Percentiles rank a stretch among this genome's conserved stretches.
Evolutionary conservation across 2,888 invertebrate species (phyloP).

Genomic region (Leptinotarsa haldemani): DNA sequence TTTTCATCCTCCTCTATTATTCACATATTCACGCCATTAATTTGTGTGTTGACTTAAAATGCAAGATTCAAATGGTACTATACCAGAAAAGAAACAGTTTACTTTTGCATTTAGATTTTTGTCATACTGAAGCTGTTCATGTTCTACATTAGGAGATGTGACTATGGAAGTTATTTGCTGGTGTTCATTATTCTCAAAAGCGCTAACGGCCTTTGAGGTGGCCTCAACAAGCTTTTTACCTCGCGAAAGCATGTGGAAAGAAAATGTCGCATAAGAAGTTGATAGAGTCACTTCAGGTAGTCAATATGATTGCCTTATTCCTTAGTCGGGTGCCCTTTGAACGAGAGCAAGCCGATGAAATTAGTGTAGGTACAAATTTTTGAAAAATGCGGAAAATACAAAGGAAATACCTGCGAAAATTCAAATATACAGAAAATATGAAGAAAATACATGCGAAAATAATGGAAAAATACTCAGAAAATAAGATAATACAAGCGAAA

Average conservation of each 20-base stretch:
- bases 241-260: background rate
- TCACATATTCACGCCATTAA: too few species aligned
- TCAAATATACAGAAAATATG: background rate
- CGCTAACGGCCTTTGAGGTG: background rate
- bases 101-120: background rate
- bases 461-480: background rate
- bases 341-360: background rate
- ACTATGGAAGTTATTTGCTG: background rate
- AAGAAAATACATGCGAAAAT: background rate
- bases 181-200: background rate
- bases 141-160: background rate
- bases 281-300: background rate
- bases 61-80: too few species aligned
- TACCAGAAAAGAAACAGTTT: too few species aligned
- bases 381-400: background rate
- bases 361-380: background rate
- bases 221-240: background rate
- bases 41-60: too few species aligned
- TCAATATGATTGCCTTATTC: background rate
- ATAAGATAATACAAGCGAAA: background rate
- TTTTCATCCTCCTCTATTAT: slow-evolving; percentile 4
- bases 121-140: background rate
- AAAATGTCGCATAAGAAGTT: background rate
- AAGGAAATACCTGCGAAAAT: too few species aligned
- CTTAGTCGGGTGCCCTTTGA: background rate